Evolutionary conservation across 2,797 vertebrate species (phyloP), one percentile per base, ranked within the genome.

Genomic region (Bryconaethiops microstoma): DNA sequence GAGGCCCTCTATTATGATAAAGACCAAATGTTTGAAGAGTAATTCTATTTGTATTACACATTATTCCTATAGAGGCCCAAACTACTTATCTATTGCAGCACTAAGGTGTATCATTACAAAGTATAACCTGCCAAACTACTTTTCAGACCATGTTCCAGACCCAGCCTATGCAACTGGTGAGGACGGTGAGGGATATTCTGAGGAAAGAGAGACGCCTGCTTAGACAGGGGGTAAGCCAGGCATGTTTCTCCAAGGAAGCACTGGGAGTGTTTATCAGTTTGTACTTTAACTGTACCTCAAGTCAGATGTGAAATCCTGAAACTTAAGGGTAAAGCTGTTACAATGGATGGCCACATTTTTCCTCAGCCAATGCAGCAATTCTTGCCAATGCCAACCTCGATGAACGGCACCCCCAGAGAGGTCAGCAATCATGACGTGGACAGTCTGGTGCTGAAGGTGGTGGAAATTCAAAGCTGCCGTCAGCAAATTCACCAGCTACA

Each of bases 131-230:
- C 23, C 55, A 48, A 23, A 73, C 80, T 88, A 10, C 80, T 77
- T 91, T 90, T 1, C 89, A 98, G 97, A 89, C 1, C 10, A 65
- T 89, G 5, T 95, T 93, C 87, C 92, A 90, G 57, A 85, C 81
- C 75, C 94, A 95, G 77, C 95, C 98, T 0, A 83, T 99, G 81
- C 88, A 92, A 40, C 92, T 97, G 85, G 96, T 93, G 75, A 90
- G 93, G 2, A 84, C 92, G 52, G 88, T 98, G 82, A 94, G 91
- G 80, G 92, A 94, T 10, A 87, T 97, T 81, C 94, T 98, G 84
- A 94, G 95, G 85, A 93, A 92, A 19, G 98, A 99, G 87, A 95
- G 93, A 79, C 88, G 65, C 0, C 89, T 95, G 0, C 92, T 98
- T 68, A 78, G 85, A 72, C 90, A 93, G 45, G 82, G 90, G 88